Evolutionary conservation across 2,113 vertebrate species (phyloP).

Genomic region (Martes martes): DNA sequence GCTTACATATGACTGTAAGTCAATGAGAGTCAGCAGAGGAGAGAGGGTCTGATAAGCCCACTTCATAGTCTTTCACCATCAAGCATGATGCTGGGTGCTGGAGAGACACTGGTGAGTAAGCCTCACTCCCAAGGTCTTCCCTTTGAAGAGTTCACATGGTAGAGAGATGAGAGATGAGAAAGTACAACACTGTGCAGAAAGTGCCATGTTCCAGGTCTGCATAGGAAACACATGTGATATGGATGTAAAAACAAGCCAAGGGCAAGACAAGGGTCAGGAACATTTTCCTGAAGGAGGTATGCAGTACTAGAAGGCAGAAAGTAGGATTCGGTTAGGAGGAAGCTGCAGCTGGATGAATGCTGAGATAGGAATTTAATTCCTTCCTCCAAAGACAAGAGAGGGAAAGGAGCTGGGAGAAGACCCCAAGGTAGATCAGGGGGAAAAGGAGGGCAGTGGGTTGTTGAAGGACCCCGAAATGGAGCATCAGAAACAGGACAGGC

Average conservation of each 20-base stretch:
- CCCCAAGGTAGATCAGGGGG: background rate
- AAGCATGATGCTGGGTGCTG: background rate
- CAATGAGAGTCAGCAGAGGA: too few species aligned
- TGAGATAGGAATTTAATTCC: background rate
- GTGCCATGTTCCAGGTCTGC: background rate
- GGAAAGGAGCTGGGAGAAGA: background rate
- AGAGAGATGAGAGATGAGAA: background rate
- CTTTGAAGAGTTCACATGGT: background rate
- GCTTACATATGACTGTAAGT: background rate
- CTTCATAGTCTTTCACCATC: background rate
- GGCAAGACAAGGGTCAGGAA: background rate
- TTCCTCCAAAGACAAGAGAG: background rate
- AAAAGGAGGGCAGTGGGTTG: too few species aligned
- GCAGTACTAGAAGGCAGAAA: background rate
- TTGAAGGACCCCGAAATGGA: background rate
- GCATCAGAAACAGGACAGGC: background rate
- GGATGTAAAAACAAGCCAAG: background rate
- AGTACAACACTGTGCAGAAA: background rate
- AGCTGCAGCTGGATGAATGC: background rate
- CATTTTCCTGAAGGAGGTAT: background rate
- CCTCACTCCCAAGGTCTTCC: background rate
- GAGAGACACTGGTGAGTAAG: background rate
- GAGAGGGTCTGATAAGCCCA: too few species aligned
- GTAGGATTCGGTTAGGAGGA: background rate
- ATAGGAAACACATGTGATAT: too few species aligned